Percentiles rank a stretch among this genome's conserved stretches.
Conservation (phyloP, 1,140 invertebrate genomes). For the Dinothrombium tinctorium region DNA sequence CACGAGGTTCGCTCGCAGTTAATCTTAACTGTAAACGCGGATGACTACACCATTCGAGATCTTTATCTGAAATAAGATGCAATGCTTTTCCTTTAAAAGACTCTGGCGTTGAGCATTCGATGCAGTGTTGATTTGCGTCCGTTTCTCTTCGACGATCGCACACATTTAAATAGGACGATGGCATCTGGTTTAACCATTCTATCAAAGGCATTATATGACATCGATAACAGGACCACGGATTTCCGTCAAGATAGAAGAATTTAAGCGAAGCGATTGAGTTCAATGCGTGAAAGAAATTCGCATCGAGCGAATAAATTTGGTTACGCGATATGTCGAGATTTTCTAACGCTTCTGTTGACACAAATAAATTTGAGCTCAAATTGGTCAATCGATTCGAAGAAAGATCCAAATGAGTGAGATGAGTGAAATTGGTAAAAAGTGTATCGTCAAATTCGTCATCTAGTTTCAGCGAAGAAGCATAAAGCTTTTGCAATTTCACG, state of each 20-base stretch:
- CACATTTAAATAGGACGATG: constrained; percentile 13
- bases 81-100: constrained; percentile 12
- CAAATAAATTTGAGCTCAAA: constrained; percentile 39
- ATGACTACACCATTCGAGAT: constrained; percentile 13
- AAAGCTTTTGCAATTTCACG: background rate
- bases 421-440: constrained; percentile 22
- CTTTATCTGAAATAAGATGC: constrained; percentile 9
- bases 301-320: constrained; percentile 16
- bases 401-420: constrained; percentile 22
- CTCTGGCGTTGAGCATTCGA: constrained; percentile 14
- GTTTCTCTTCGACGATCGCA: constrained; percentile 20
- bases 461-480: background rate
- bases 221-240: constrained; percentile 40
- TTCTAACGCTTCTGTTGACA: constrained; percentile 33
- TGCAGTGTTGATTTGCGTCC: constrained; percentile 17
- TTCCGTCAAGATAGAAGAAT: constrained; percentile 25
- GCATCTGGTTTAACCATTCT: constrained; percentile 17
- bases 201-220: constrained; percentile 24
- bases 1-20: constrained; percentile 12
- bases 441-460: constrained; percentile 21
- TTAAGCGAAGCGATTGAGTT: background rate
- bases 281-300: background rate
- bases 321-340: constrained; percentile 42
- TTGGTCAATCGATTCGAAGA: constrained; percentile 26
- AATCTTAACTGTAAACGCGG: constrained; percentile 11